Evolutionary conservation across 2,888 invertebrate genomes (phyloP).

Genomic region (Trisateles emortualis): DNA sequence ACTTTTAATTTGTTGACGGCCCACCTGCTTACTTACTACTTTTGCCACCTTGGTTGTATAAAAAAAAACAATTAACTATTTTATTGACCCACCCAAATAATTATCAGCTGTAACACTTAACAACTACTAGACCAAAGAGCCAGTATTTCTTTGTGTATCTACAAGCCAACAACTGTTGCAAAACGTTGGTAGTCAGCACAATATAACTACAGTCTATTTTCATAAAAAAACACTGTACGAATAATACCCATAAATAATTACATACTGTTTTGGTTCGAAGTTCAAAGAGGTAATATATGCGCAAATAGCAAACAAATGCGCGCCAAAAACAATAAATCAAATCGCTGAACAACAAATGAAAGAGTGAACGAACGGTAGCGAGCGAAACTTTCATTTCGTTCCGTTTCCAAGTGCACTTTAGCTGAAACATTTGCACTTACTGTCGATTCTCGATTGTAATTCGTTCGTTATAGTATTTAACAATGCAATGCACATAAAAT

Average conservation of each 20-base stretch:
- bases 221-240: slow-evolving; percentile 4
- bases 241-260: slow-evolving; percentile 34
- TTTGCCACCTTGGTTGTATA: too few relatives aligned
- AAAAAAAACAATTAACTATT: too few relatives aligned
- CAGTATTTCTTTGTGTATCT: too few relatives aligned
- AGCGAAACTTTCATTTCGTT: slow-evolving; percentile 80
- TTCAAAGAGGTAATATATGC: slow-evolving; percentile 70
- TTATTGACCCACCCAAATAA: too few relatives aligned
- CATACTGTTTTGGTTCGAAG: slow-evolving; percentile 46
- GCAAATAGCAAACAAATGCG: slow-evolving; percentile 66
- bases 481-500: too few relatives aligned
- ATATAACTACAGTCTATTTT: neutral
- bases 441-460: slow-evolving; percentile 46
- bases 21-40: too few relatives aligned
- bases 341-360: slow-evolving; percentile 59
- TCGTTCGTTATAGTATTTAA: neutral
- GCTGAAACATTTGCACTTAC: slow-evolving; percentile 60
- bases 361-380: slow-evolving; percentile 66
- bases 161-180: neutral
- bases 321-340: slow-evolving; percentile 77
- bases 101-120: too few relatives aligned
- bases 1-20: too few relatives aligned
- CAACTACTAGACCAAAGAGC: too few relatives aligned
- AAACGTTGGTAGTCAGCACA: neutral
- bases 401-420: slow-evolving; percentile 72